These are phyloP conservation scores for Eublepharis macularius DNA, from an alignment of 2,113 vertebrate species.

Conservation along the genomic window DNA sequence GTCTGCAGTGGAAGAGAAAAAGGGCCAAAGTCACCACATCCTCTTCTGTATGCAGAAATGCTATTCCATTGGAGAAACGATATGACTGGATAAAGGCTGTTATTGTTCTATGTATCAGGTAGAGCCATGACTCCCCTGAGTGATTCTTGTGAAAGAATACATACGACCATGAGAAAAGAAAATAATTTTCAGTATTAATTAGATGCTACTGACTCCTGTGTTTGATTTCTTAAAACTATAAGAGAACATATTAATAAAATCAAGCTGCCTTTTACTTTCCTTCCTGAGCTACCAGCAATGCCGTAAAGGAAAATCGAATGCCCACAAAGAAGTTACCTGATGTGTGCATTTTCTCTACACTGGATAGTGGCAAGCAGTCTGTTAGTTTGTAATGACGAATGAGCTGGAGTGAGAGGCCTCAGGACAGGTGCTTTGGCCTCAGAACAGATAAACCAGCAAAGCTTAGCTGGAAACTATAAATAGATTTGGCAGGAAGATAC, in stretches of 20 bases:
- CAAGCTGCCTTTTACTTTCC: background rate
- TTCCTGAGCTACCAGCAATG: background rate
- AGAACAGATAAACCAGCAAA: background rate
- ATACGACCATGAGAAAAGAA: background rate
- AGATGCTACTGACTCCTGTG: background rate
- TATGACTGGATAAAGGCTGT: no score
- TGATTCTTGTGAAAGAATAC: background rate
- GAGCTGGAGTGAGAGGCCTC: background rate
- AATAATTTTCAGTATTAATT: background rate
- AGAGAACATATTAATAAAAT: background rate
- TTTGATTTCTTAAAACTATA: background rate
- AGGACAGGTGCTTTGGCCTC: background rate
- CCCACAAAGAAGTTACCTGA: background rate
- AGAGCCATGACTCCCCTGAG: background rate
- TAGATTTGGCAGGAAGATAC: background rate
- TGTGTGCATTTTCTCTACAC: background rate
- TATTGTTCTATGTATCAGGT: background rate
- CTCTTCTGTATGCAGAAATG: no score
- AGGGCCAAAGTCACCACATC: no score
- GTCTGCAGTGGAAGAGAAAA: no score
- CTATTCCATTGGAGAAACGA: no score
- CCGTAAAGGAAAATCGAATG: background rate
- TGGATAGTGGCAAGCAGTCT: background rate
- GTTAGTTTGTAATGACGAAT: background rate
- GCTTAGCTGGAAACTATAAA: background rate